These are phyloP conservation scores for Dolomedes plantarius DNA, from an alignment of 2,888 invertebrate genomes.

Conservation along the genomic window DNA sequence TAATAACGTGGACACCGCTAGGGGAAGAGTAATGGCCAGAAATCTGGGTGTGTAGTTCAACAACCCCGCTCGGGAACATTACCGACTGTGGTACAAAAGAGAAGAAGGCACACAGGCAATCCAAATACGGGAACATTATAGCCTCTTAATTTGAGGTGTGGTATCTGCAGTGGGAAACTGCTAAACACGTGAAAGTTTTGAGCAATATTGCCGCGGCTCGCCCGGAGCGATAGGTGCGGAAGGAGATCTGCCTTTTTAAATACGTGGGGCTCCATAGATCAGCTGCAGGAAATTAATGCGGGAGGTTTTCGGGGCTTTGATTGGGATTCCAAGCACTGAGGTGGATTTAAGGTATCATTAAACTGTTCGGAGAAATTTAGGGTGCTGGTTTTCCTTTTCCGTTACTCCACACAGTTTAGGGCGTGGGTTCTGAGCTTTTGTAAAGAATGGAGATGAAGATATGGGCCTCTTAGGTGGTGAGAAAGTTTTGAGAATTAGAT, in stretches of 20 bases:
- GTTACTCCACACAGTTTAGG: background rate
- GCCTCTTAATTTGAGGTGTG: conserved; percentile 68
- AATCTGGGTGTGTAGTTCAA: conserved; percentile 60
- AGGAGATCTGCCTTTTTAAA: background rate
- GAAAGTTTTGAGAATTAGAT: background rate
- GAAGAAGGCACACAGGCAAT: conserved; percentile 34
- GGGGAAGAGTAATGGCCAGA: conserved; percentile 35
- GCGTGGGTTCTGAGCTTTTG: background rate
- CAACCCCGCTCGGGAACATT: conserved; percentile 56
- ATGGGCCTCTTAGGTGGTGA: background rate
- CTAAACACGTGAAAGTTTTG: conserved; percentile 64
- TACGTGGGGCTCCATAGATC: background rate
- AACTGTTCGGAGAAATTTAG: background rate
- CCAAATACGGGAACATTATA: conserved; percentile 67
- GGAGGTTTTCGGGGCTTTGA: background rate
- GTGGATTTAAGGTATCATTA: background rate
- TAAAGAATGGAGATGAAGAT: background rate
- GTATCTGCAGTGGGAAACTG: conserved; percentile 33
- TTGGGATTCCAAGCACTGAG: conserved; percentile 3
- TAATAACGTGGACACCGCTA: background rate
- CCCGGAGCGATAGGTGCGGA: conserved; percentile 61
- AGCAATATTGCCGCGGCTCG: conserved; percentile 33
- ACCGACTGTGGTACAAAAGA: conserved; percentile 35
- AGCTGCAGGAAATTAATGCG: background rate
- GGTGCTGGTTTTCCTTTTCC: background rate